Evolutionary conservation across 2,888 invertebrate species (phyloP), one percentile per base, ranked within the genome.

Genomic region (Microplitis manilae): DNA sequence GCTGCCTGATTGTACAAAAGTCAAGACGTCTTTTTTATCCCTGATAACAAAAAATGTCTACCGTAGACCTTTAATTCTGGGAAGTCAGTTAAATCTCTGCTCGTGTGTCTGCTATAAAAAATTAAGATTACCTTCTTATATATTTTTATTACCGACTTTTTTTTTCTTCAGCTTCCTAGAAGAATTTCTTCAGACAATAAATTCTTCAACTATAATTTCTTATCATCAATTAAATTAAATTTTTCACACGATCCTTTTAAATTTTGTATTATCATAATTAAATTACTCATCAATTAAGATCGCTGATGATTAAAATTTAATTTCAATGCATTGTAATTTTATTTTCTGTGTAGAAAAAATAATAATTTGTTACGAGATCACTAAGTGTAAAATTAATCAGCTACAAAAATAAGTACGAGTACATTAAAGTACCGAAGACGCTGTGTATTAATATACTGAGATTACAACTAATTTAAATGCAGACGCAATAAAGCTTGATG

Each of bases 401-500:
- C 2, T 0, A 30, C 30, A 30, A 30, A 50, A 50, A 50, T 13
- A 50, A 50, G 50, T 9, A 20, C 9, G 6, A 20, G 17, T 64
- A 41, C 17, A 17, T 9, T 15, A 20, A 20, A 8, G 64, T 6
- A 64, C 8, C 8, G 15, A 30, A 65, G 20, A 65, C 20, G 30
- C 30, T 30, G 30, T 30, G 65, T 30, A 30, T 20, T 20, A 20
- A 65, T 9, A 15, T 39, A 39, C 68, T 68, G 38, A 39, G 39
- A 68, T 68, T 68, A 39, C 68, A 80, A 77, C 77, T 80, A 74
- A 80, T 80, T 79, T 77, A 73, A 71, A 80, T 80, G 79, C 80
- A 80, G 77, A 80, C 80, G 77, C 73, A 80, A 80, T 80, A 79
- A 80, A 80, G 72, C 79, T 79, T 80, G 79, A 80, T 80, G 73